Evolutionary conservation across 2,113 vertebrate genomes (phyloP).

Genomic region (Pelecanoides urinatrix): DNA sequence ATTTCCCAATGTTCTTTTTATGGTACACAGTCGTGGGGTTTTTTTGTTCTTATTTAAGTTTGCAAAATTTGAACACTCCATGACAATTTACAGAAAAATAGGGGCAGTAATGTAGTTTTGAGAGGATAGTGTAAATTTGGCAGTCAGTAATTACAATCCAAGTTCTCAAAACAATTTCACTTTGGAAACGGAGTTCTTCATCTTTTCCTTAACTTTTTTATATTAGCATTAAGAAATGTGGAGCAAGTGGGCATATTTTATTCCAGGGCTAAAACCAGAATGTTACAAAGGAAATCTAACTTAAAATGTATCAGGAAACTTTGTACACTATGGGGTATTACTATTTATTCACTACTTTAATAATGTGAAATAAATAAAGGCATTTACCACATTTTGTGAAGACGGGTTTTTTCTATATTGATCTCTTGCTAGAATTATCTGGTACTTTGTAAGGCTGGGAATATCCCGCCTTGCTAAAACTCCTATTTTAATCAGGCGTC

Average conservation of each 20-base stretch:
- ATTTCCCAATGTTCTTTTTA: background rate
- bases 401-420: conserved; percentile 92
- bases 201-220: background rate
- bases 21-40: background rate
- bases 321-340: background rate
- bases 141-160: background rate
- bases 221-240: background rate
- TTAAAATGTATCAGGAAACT: background rate
- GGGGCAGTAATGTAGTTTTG: background rate
- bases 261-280: background rate
- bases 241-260: background rate
- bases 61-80: background rate
- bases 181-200: background rate
- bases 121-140: background rate
- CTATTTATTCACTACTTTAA: background rate
- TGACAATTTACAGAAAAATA: background rate
- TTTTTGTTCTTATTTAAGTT: background rate
- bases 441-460: conserved; percentile 87
- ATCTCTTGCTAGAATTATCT: conserved; percentile 92
- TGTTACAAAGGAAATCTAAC: background rate
- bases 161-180: background rate
- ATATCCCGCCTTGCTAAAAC: conserved; percentile 82
- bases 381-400: conserved; percentile 73
- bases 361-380: background rate
- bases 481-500: conserved; percentile 81